Evolutionary conservation across 2,888 invertebrate species (phyloP), one percentile per base, ranked within the genome.

Genomic region (Cantharis rustica): DNA sequence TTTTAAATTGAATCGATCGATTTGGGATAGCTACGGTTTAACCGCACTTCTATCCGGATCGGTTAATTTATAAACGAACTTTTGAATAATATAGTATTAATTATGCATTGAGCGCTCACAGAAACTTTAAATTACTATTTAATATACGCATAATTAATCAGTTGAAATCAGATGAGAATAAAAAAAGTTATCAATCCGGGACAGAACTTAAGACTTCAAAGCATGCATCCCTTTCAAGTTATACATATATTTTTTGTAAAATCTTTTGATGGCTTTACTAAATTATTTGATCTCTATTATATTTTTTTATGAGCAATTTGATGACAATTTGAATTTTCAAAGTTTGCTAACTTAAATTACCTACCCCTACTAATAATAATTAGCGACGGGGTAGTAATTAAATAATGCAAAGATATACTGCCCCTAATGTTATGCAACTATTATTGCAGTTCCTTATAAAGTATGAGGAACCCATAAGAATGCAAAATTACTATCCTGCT

Each of bases 371-470:
- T n/a, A 31, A 13, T 31, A 13, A 31, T 13, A 31, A 31, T n/a
- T 31, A n/a, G n/a, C 7, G 47, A 7, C n/a, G 47, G n/a, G n/a
- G n/a, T 7, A 47, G n/a, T n/a, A 47, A 47, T 47, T n/a, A 47
- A n/a, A n/a, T 47, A 31, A 31, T 47, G 7, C n/a, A n/a, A 47
- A 66, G 3, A n/a, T 20, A 66, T 16, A 1, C 10, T 31, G 64
- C 75, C 63, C 75, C 75, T 72, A 13, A 5, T 17, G 63, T 75
- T 75, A 75, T 75, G 75, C 75, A 75, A 75, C 75, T 71, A 23
- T 63, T 71, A 75, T 63, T 68, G 27, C 75, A 73, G 26, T 23
- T 7, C n/a, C 13, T 66, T 16, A 15, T 20, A 20, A 66, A 23
- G 64, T 66, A 66, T 23, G n/a, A 66, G 64, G 64, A 11, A 7